Conservation (phyloP, 2,888 invertebrate genomes). For the Drosophila paranaensis region DNA sequence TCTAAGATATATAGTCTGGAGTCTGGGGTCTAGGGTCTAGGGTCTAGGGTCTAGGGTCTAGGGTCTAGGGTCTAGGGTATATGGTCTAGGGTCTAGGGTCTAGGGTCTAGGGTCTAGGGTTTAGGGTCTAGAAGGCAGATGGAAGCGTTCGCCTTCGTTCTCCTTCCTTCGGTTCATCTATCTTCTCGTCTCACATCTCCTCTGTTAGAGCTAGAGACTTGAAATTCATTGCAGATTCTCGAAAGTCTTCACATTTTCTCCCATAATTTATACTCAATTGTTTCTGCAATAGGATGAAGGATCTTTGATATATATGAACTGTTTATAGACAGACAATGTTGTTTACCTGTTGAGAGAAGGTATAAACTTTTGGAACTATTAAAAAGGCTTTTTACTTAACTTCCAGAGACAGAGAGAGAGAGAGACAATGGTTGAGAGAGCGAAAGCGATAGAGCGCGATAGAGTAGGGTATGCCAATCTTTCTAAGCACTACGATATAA, state of each 20-base stretch:
- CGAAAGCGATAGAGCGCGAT: no score
- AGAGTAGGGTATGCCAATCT: slow-evolving; percentile 76
- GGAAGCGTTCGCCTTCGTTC: no score
- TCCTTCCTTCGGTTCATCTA: no score
- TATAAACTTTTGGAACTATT: neutral
- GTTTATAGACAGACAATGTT: neutral
- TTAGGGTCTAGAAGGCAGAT: no score
- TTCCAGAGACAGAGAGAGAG: neutral
- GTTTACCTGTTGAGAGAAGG: neutral
- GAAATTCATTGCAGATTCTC: no score
- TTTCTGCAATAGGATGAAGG: no score
- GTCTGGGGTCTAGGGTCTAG: neutral
- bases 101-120: no score
- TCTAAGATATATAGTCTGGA: neutral
- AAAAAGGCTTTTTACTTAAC: neutral
- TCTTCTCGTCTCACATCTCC: no score
- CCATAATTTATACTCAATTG: no score
- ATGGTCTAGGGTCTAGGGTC: neutral
- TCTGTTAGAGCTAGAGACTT: no score
- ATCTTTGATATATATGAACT: no score
- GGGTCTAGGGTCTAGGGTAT: neutral
- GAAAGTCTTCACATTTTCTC: no score
- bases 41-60: neutral
- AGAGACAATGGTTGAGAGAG: neutral
- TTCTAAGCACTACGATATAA: slow-evolving; percentile 84